Base-by-base conservation (phyloP, 2,888 invertebrate genomes). In the Sylvicola cinctus region DNA sequence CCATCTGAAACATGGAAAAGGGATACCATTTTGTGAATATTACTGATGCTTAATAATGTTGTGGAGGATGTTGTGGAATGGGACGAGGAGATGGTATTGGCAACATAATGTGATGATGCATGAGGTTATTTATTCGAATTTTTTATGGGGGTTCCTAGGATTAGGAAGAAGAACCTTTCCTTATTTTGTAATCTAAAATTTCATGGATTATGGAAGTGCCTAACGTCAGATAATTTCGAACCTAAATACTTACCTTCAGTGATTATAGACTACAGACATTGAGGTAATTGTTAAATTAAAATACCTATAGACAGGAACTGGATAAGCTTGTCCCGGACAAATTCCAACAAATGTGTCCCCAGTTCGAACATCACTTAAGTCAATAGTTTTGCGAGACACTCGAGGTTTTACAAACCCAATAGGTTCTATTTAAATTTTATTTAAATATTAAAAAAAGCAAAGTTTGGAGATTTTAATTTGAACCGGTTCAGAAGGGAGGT, bases 1-100 rank as follows among this genome's bases (percentile, higher is more conserved):
- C 88, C 87, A 88, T 66, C 88, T 88, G 74, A 11, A 78, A 77
- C 66, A 66, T 6, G 20, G 20, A 20, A 8, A 8, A 20, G 20
- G 8, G 20, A 20, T 6, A 20, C 20, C 12, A n/a, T 17, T 12
- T 33, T 33, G 16, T 33, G 17, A 17, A 20, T 20, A 20, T 20
- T 20, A 20, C 20, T 20, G 20, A 20, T 20, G 20, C 20, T 20
- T 6, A 20, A 20, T n/a, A n/a, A n/a, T n/a, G n/a, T n/a, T n/a
- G n/a, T n/a, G n/a, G 20, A 4, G 5, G 8, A 20, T 6, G 20
- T 20, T 20, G 20, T 20, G 20, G 20, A 8, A 8, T 20, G 8
- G 20, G 20, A 20, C 8, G 20, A 20, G 4, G n/a, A n/a, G 4
- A 6, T 11, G n/a, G 16, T 15, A 16, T 31, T 8, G 16, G 17